A percentile compares a stretch with the other conserved stretches of the same genome.
phyloP scores from a whole-genome alignment of 1,140 invertebrate genomes.

The Lasaia peninsularis region DNA sequence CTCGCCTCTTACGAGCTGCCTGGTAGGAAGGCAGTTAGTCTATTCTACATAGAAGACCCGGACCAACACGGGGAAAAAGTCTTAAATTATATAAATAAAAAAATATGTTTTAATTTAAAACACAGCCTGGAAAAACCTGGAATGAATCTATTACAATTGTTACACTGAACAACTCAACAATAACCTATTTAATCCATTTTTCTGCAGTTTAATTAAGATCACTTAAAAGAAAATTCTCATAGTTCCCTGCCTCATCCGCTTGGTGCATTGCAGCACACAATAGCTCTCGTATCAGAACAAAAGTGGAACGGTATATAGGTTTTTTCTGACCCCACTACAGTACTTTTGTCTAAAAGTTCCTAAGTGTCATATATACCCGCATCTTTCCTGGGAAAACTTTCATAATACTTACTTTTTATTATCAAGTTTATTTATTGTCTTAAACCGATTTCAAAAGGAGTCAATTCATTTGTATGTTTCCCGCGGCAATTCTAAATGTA shows the following conservation, averaged over 20 bases:
- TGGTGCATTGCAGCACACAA: constrained; percentile 44
- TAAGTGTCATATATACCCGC: constrained; percentile 27
- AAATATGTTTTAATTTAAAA: no score
- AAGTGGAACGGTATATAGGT: constrained; percentile 60
- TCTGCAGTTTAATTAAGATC: not conserved
- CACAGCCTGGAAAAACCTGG: no score
- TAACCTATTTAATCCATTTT: not conserved
- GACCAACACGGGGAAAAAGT: no score
- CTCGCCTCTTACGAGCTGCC: no score
- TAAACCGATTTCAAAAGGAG: no score
- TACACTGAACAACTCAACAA: no score
- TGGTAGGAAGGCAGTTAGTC: no score
- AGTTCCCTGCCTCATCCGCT: constrained; percentile 37
- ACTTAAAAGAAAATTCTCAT: constrained; percentile 21
- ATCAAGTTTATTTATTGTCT: not conserved
- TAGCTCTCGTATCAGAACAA: constrained; percentile 48
- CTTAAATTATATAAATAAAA: no score
- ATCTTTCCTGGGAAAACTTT: constrained; percentile 30
- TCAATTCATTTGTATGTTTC: no score
- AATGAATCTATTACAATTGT: no score
- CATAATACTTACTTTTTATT: constrained; percentile 33
- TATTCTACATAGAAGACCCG: no score
- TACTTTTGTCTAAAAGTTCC: constrained; percentile 40
- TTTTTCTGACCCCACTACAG: constrained; percentile 45
- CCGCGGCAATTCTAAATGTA: no score